Evolutionary conservation across 2,888 invertebrate species (phyloP).

Genomic region (Ophion obscuratus): DNA sequence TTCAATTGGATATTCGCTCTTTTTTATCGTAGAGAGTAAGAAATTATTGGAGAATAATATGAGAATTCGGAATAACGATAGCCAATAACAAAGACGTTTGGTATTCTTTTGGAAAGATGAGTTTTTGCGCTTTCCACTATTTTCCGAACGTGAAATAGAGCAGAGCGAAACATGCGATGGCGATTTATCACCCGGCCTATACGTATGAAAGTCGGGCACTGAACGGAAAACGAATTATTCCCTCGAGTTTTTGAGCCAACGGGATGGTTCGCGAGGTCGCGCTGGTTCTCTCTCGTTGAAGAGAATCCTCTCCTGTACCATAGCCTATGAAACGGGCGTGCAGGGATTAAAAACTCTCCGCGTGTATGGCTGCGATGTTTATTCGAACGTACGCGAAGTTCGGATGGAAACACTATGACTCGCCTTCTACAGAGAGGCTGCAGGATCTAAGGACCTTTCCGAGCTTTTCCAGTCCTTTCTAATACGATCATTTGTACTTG

Average conservation of each 20-base stretch:
- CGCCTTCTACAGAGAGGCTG: background rate
- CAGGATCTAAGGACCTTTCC: slow-evolving; percentile 14
- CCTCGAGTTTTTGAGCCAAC: slow-evolving; percentile 72
- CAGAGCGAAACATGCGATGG: slow-evolving; percentile 70
- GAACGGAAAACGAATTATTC: slow-evolving; percentile 79
- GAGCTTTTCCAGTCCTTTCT: slow-evolving; percentile 7
- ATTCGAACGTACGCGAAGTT: background rate
- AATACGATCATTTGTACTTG: slow-evolving; percentile 3
- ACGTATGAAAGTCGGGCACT: slow-evolving; percentile 59
- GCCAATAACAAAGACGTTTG: background rate
- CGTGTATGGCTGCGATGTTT: slow-evolving; percentile 13
- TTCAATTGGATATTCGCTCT: background rate
- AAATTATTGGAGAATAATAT: slow-evolving; percentile 1
- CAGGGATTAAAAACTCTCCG: slow-evolving; percentile 23
- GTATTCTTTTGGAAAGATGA: slow-evolving; percentile 10
- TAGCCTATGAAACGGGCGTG: slow-evolving; percentile 13
- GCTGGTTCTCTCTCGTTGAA: slow-evolving; percentile 31
- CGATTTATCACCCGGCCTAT: slow-evolving; percentile 77
- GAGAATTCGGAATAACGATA: background rate
- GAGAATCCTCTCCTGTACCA: slow-evolving; percentile 24
- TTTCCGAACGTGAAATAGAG: slow-evolving; percentile 26
- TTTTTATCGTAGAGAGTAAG: background rate
- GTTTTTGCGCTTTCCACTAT: slow-evolving; percentile 26
- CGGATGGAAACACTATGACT: slow-evolving; percentile 38
- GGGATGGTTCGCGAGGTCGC: slow-evolving; percentile 57